Base-by-base conservation (phyloP, 2,888 invertebrate species). In the Brenthis hecate region DNA sequence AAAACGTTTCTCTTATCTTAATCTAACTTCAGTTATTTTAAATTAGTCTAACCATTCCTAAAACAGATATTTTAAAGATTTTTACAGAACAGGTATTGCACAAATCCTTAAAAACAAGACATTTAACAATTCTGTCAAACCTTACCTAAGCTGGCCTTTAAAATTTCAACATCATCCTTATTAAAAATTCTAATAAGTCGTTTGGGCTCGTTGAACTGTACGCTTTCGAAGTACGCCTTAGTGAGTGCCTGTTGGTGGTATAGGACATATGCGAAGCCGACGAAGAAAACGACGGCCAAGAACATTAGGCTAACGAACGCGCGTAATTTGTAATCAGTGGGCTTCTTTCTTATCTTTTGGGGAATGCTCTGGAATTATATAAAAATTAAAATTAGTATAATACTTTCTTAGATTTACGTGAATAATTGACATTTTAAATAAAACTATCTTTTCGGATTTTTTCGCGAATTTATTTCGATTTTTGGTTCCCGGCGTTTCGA, bases 201-300 rank as follows among this genome's bases (percentile, higher is more conserved):
- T 80, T 96, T 96, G 32, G 95, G 95, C 74, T 96, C 95, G 80
- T 96, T 97, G 88, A 98, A 97, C 85, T 97, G 96, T 65, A 98
- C 96, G 80, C 95, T 95, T 58, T 96, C 95, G 83, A 97, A 98
- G 86, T 97, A 97, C 0, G 96, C 96, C 79, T 95, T 95, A 71
- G 97, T 96, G 36, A 96, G 88, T 0, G 97, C 95, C 83, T 97
- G 96, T 79, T 96, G 96, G 72, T 97, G 96, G 84, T 97, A 97
- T 70, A 97, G 94, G 1, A 96, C 94, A 80, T 98, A 97, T 0
- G 97, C 96, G 80, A 97, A 96, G 0, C 96, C 96, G 23, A 98
- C 96, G 83, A 97, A 94, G 83, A 97, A 96, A 0, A 96, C 95
- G 43, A 98, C 95, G 28, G 96, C 95, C 1, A 97, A 93, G 81